These are phyloP conservation scores for Emys orbicularis DNA, from an alignment of 2,797 vertebrate genomes.

Conservation along the genomic window DNA sequence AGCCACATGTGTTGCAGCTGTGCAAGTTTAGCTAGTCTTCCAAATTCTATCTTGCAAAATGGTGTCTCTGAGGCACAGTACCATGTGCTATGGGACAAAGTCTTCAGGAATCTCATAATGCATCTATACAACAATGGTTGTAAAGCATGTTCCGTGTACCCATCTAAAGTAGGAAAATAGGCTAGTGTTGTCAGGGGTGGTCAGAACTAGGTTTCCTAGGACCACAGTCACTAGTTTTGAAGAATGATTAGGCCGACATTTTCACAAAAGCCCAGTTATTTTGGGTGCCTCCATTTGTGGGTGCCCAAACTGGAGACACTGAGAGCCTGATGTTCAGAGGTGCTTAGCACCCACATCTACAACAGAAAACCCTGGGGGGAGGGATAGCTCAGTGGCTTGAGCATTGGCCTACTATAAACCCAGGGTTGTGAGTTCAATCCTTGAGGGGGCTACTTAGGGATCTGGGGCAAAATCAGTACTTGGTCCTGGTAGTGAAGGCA, in stretches of 20 bases:
- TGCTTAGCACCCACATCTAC: neutral
- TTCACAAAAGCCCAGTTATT: neutral
- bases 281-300: neutral
- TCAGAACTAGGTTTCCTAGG: neutral
- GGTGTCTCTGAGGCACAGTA: neutral
- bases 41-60: neutral
- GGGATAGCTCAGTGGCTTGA: too few species aligned
- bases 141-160: rapidly evolving
- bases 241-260: neutral
- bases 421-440: too few species aligned
- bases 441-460: too few species aligned
- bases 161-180: neutral
- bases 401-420: too few species aligned
- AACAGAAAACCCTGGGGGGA: too few species aligned
- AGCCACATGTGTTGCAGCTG: neutral
- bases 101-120: neutral
- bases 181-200: neutral
- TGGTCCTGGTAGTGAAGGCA: too few species aligned
- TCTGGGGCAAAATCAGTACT: too few species aligned
- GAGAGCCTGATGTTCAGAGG: neutral
- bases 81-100: neutral
- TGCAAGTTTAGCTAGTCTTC: neutral
- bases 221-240: neutral
- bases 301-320: neutral
- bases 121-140: neutral